phyloP scores from a whole-genome alignment of 2,113 vertebrate species.

The Petromus typicus region DNA sequence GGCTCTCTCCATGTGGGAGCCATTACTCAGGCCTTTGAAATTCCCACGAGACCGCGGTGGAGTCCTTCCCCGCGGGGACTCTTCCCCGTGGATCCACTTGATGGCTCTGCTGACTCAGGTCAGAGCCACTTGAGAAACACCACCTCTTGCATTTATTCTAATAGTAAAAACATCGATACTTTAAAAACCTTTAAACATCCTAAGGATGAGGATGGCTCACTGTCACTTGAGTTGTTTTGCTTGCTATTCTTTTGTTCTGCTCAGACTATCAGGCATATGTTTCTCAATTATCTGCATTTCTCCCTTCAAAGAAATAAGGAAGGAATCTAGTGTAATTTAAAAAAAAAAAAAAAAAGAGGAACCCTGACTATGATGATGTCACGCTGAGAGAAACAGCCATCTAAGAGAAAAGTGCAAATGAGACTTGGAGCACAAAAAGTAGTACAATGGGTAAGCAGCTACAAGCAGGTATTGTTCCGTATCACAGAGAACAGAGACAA shows the following conservation, averaged over 20 bases:
- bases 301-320: background rate
- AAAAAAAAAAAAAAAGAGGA: background rate
- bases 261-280: background rate
- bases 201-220: background rate
- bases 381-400: background rate
- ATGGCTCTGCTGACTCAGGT: background rate
- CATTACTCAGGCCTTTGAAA: background rate
- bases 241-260: background rate
- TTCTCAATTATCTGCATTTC: background rate
- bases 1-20: background rate
- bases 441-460: background rate
- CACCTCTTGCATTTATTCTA: background rate
- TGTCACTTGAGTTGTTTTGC: background rate
- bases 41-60: background rate
- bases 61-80: background rate
- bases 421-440: background rate
- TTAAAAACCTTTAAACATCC: background rate
- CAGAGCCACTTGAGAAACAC: background rate
- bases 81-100: background rate
- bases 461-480: background rate
- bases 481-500: background rate
- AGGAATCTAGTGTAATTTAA: background rate
- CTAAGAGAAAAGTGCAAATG: background rate
- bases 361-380: background rate
- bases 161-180: background rate